phyloP scores from a whole-genome alignment of 2,888 invertebrate species.

The Scaptomyza reducta region DNA sequence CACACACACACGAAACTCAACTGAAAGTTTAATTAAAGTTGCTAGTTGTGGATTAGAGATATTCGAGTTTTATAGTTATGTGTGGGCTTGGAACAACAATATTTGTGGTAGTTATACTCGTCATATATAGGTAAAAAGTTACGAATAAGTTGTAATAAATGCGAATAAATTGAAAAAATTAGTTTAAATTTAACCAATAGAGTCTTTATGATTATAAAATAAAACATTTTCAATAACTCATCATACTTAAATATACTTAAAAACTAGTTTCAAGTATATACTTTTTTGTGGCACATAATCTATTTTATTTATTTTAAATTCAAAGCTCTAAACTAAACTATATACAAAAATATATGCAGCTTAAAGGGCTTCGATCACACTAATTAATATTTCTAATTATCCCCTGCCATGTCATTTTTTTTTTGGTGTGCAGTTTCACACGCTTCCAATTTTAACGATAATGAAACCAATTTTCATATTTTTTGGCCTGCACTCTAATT shows the following conservation, averaged over 20 bases:
- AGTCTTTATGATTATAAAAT: no score
- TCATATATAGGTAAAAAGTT: background rate
- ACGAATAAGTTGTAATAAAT: background rate
- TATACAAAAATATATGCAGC: background rate
- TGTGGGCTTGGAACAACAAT: background rate
- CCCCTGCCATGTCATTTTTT: background rate
- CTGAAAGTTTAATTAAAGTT: constrained; percentile 53
- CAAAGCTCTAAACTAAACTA: background rate
- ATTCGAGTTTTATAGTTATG: constrained; percentile 3
- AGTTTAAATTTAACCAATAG: no score
- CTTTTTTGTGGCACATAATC: background rate
- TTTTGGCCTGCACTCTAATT: constrained; percentile 55
- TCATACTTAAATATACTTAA: background rate
- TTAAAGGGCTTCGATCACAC: background rate
- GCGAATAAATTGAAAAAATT: no score
- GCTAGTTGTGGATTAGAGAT: constrained; percentile 21
- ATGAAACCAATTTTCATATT: constrained; percentile 30
- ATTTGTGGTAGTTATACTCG: background rate
- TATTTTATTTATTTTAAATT: background rate
- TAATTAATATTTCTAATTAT: constrained; percentile 19
- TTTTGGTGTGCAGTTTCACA: constrained; percentile 31
- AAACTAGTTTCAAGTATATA: background rate
- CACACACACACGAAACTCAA: constrained; percentile 9
- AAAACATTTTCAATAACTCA: no score
- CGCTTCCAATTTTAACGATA: constrained; percentile 33